Evolutionary conservation across 2,113 vertebrate genomes (phyloP), one percentile per base, ranked within the genome.

Genomic region (Euleptes europaea): DNA sequence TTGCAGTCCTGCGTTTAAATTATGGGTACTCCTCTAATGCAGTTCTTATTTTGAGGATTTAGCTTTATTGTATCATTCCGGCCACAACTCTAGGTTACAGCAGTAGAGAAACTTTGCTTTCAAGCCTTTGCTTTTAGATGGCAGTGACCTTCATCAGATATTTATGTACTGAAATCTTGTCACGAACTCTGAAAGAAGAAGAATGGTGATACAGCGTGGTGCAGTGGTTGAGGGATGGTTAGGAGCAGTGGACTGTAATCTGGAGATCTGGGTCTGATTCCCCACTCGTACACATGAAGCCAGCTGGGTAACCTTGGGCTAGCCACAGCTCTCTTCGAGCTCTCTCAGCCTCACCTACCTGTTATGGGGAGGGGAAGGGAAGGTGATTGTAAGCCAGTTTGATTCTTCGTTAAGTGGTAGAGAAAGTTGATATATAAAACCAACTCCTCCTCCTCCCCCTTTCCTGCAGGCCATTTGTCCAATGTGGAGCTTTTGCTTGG

Each of bases 161-260:
- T 77, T 66, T 69, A 35, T 79, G 73, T 89, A 76, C 83, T 84
- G n/a, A n/a, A 74, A 78, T 87, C 75, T 81, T 76, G 33, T 1
- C 73, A 54, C 11, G 26, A 44, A 86, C 0, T 49, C 84, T 2
- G 44, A 35, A 0, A 1, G 9, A 28, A 21, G 4, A 21, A 33
- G 49, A 5, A 1, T 0, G 3, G 57, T 0, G 0, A 17, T 57
- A 3, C 47, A 47, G 47, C 47, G 47, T 47, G 47, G 47, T 47
- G 47, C 11, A 47, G 47, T 11, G 47, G 47, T 47, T 47, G 47
- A n/a, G n/a, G n/a, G n/a, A n/a, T n/a, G n/a, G n/a, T n/a, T n/a
- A n/a, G 47, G 47, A 47, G 11, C 47, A 11, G 47, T 11, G 47
- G 47, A 5, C 11, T 7, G 5, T 47, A 47, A 47, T 47, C 11